Evolutionary conservation across 2,888 invertebrate species (phyloP).

Genomic region (Dorcus parallelipipedus): DNA sequence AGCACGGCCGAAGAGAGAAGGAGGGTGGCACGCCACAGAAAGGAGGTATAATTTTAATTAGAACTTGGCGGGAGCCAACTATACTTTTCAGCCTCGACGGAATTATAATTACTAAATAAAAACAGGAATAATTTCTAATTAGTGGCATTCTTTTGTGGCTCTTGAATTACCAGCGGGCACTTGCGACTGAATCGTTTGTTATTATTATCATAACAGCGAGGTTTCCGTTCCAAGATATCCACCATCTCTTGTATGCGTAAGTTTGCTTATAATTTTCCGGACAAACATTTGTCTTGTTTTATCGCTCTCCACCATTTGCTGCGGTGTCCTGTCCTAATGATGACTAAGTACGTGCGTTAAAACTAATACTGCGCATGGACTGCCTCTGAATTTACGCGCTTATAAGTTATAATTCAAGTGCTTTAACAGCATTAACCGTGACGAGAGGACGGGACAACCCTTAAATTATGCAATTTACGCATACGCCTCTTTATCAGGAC

Average conservation of each 20-base stretch:
- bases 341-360: conserved; percentile 24
- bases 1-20: not conserved
- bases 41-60: conserved; percentile 27
- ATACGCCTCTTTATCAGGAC: too few relatives aligned
- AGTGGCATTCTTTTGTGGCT: conserved; percentile 24
- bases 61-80: conserved; percentile 23
- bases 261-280: not conserved
- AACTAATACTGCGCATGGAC: conserved; percentile 7
- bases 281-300: conserved; percentile 16
- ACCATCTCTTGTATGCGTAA: not conserved
- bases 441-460: conserved; percentile 8
- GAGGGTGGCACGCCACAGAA: conserved; percentile 6
- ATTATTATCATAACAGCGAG: not conserved
- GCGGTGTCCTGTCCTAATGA: conserved; percentile 19
- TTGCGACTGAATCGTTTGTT: not conserved
- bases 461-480: conserved; percentile 10
- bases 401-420: conserved; percentile 24
- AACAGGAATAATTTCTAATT: conserved; percentile 33
- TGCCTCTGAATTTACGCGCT: conserved; percentile 15
- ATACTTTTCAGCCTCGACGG: conserved; percentile 24
- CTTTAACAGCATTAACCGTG: conserved; percentile 25
- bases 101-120: conserved; percentile 31
- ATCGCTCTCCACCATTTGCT: conserved; percentile 14
- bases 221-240: not conserved
- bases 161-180: not conserved